These are phyloP conservation scores for Lepus americanus DNA, from an alignment of 2,113 vertebrate species.

Conservation along the genomic window DNA sequence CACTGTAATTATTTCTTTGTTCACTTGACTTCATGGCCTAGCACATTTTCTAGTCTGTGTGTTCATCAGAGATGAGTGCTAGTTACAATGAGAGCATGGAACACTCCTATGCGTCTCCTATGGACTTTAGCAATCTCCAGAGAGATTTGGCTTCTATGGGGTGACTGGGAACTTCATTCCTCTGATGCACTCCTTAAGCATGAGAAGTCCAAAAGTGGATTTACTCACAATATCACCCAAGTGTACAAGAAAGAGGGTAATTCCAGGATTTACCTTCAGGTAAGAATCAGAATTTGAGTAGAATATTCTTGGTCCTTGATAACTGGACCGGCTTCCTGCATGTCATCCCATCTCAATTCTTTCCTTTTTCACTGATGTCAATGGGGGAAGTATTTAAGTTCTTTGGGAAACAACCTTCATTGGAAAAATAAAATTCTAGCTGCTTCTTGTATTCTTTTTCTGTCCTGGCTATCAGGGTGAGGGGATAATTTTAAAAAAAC, in stretches of 20 bases:
- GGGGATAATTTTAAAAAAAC: neutral
- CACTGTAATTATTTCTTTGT: neutral
- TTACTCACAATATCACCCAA: neutral
- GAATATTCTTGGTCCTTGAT: neutral
- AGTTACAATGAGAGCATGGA: too few species aligned
- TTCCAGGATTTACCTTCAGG: neutral
- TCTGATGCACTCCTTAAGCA: neutral
- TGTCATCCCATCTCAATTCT: neutral
- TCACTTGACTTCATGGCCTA: neutral
- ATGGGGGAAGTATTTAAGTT: neutral
- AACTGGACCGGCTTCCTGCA: fast-evolving
- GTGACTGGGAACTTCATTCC: neutral
- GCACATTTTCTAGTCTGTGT: too few species aligned
- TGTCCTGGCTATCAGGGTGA: neutral
- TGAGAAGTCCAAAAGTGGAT: neutral
- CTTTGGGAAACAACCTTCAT: neutral
- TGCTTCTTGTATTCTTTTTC: neutral
- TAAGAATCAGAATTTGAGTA: neutral
- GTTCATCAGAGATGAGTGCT: neutral
- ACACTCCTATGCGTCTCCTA: neutral
- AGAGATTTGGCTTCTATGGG: neutral
- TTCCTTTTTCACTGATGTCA: neutral
- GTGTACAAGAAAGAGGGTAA: neutral
- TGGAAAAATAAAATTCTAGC: neutral
- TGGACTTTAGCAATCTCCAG: neutral